Base-by-base conservation (phyloP, 2,113 vertebrate genomes). In the Sturnus vulgaris region DNA sequence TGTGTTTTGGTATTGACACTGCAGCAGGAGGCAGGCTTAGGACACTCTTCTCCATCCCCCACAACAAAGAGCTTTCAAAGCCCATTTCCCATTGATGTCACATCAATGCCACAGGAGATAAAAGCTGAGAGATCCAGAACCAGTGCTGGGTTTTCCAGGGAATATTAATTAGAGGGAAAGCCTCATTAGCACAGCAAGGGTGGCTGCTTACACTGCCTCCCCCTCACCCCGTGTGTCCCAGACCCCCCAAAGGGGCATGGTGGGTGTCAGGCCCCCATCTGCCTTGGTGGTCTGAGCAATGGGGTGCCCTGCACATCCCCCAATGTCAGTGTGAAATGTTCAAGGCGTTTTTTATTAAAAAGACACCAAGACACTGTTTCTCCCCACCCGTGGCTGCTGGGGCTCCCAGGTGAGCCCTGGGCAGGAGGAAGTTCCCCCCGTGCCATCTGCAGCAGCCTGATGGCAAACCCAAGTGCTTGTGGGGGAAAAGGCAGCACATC, bases 11-110 rank as follows among this genome's bases (percentile, higher is more conserved):
- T 5, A 37, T 7, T 35, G 11, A 15, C 61, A 40, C 9, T 2
- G 7, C 8, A 72, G 52, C 21, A 79, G 60, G 49, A 82, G n/a
- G 17, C 5, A 0, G 61, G 49, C 18, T 52, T 16, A n/a, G 76
- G 68, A 76, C 20, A 5, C 31, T 61, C 52, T 37, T 53, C 66
- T 88, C 39, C 66, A 65, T n/a, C 65, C 3, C 72, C 78, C 87
- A 90, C 15, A 92, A 81, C 61, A 96, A 94, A 86, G 78, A 88
- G 86, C 69, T 78, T 96, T 94, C 88, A 92, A 95, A 96, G 91
- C 84, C 46, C 3, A 0, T 88, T 70, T 87, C 85, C 70, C 80
- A 81, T 30, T 96, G 93, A 95, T 91, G 86, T 97, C 82, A 93
- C 95, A 85, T 95, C 93, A 95, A 83, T 92, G 69, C 94, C 77